phyloP scores from a whole-genome alignment of 2,888 invertebrate species.

The Agonopterix alstromeriana region DNA sequence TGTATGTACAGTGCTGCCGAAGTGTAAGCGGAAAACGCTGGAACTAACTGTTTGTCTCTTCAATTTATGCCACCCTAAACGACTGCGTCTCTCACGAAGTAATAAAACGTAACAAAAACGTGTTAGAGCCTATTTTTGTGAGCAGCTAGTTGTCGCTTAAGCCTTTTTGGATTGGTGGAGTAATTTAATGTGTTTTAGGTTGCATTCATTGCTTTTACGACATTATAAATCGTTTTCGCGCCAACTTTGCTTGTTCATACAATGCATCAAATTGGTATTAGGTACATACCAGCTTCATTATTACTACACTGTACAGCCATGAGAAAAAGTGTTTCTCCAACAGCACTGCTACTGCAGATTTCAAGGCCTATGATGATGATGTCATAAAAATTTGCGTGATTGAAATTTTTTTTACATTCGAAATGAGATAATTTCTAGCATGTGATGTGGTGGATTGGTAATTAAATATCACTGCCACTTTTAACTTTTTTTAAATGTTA shows the following conservation, averaged over 20 bases:
- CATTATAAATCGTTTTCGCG: constrained; percentile 39
- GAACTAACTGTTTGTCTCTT: constrained; percentile 39
- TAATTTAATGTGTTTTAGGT: constrained; percentile 32
- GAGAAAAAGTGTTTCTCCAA: too few species aligned
- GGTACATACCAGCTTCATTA: too few species aligned
- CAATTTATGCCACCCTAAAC: constrained; percentile 24
- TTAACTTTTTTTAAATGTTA: too few species aligned
- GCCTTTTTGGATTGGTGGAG: constrained; percentile 18
- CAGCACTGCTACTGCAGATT: too few species aligned
- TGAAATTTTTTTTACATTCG: too few species aligned
- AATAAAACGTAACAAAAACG: constrained; percentile 42
- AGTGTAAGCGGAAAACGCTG: constrained; percentile 25
- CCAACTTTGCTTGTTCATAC: constrained; percentile 27
- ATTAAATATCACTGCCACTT: too few species aligned
- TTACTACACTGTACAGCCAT: too few species aligned
- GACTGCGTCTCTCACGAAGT: constrained; percentile 24
- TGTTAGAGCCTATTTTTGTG: constrained; percentile 38
- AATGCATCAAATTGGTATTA: constrained; percentile 8
- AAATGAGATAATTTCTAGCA: too few species aligned
- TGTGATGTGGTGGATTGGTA: too few species aligned
- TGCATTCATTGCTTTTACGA: constrained; percentile 36
- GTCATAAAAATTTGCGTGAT: too few species aligned
- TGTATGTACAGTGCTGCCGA: constrained; percentile 41
- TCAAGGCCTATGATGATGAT: too few species aligned
- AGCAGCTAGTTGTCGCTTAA: constrained; percentile 26